Evolutionary conservation across 2,797 vertebrate species (phyloP).

Genomic region (Sebastiscus albofasciatus): DNA sequence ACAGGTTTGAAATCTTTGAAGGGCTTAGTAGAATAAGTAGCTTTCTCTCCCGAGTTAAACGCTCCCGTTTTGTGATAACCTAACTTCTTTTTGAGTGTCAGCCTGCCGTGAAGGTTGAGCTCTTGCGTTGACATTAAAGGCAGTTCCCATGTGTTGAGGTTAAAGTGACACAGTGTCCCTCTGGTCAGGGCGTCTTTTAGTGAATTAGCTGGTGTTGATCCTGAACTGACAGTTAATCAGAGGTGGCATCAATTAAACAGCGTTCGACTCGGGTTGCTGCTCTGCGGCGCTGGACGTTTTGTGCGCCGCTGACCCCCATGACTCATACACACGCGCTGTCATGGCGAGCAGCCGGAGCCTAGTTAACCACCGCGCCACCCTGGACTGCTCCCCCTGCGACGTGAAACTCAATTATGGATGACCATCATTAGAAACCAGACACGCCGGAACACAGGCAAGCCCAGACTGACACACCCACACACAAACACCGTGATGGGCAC

Average conservation of each 20-base stretch:
- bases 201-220: constrained; percentile 75
- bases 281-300: constrained; percentile 68
- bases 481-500: constrained; percentile 50
- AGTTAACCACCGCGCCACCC: constrained; percentile 58
- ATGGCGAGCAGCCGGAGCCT: constrained; percentile 33
- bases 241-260: constrained; percentile 80
- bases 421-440: constrained; percentile 85
- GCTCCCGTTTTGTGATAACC: neutral
- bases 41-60: neutral
- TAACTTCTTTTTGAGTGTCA: neutral
- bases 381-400: constrained; percentile 68
- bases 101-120: neutral
- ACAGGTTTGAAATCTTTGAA: neutral
- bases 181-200: constrained; percentile 46
- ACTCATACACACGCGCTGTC: constrained; percentile 25
- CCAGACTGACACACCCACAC: constrained; percentile 50
- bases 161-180: constrained; percentile 20
- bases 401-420: constrained; percentile 81
- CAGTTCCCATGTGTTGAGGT: constrained; percentile 6
- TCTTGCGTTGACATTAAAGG: too few relatives aligned
- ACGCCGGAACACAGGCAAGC: constrained; percentile 56
- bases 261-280: constrained; percentile 65
- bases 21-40: neutral
- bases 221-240: constrained; percentile 79
- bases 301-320: constrained; percentile 74